Conservation (phyloP, 2,797 vertebrate genomes). For the Lacerta agilis region DNA sequence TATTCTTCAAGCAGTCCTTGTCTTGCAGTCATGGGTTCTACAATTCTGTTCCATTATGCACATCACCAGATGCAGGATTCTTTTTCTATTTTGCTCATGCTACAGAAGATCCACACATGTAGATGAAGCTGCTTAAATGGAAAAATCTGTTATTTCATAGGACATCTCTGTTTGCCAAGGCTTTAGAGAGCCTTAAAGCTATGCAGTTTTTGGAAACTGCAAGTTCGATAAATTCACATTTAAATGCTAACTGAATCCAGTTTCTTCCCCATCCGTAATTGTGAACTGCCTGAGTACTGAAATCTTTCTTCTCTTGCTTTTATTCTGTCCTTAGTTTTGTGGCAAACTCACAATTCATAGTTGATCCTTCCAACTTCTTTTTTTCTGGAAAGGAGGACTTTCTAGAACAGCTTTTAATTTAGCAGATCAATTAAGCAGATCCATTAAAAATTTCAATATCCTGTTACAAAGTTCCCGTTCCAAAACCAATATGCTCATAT, state of each 20-base stretch:
- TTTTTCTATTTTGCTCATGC: background rate
- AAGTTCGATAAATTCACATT: no score
- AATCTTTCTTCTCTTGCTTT: slow-evolving; percentile 4
- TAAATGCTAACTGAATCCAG: no score
- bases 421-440: slow-evolving; percentile 51
- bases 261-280: no score
- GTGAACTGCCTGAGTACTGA: background rate
- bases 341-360: slow-evolving; percentile 24
- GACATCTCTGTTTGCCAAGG: background rate
- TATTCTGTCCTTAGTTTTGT: background rate
- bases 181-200: background rate
- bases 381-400: slow-evolving; percentile 16
- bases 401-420: slow-evolving; percentile 45
- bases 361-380: background rate
- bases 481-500: slow-evolving; percentile 18
- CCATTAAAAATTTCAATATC: slow-evolving; percentile 46
- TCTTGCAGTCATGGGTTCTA: background rate
- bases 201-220: no score
- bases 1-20: no score
- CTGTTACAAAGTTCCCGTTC: slow-evolving; percentile 23
- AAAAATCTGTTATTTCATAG: background rate
- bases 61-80: no score
- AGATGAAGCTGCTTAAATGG: background rate
- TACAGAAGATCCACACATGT: background rate
- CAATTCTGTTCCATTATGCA: background rate